These are phyloP conservation scores for Stramonita haemastoma DNA, from an alignment of 2,888 invertebrate species.

Conservation along the genomic window DNA sequence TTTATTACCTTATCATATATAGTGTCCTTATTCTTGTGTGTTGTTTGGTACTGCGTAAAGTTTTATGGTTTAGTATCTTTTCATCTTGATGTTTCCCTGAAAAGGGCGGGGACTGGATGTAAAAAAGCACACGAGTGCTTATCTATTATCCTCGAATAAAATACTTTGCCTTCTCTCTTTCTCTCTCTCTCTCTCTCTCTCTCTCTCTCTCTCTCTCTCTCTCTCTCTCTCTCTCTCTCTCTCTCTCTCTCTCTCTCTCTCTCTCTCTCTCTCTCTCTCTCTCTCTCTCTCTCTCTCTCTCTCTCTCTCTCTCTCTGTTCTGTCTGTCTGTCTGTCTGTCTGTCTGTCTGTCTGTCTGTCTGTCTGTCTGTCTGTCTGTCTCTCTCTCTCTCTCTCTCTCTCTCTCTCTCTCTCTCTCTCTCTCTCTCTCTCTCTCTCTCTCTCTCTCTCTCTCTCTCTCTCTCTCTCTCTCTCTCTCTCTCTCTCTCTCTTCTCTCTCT, in stretches of 20 bases:
- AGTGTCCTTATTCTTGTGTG: too few relatives aligned
- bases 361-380: neutral
- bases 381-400: neutral
- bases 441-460: slow-evolving; percentile 9
- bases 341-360: neutral
- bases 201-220: slow-evolving; percentile 5
- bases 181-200: neutral
- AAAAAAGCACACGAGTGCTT: too few relatives aligned
- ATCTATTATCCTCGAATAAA: too few relatives aligned
- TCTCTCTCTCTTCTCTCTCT: neutral
- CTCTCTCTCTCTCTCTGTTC: neutral
- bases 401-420: neutral
- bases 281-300: slow-evolving; percentile 10
- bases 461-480: slow-evolving; percentile 1
- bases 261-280: neutral
- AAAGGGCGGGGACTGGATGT: too few relatives aligned
- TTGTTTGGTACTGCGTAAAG: too few relatives aligned
- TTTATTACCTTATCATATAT: too few relatives aligned
- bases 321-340: neutral
- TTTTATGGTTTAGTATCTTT: too few relatives aligned
- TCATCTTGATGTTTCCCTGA: too few relatives aligned
- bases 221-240: neutral
- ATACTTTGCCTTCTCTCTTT: too few relatives aligned
- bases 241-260: neutral
- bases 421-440: slow-evolving; percentile 11